Base-by-base conservation (phyloP, 1,140 invertebrate species). In the Arctopsyche grandis region DNA sequence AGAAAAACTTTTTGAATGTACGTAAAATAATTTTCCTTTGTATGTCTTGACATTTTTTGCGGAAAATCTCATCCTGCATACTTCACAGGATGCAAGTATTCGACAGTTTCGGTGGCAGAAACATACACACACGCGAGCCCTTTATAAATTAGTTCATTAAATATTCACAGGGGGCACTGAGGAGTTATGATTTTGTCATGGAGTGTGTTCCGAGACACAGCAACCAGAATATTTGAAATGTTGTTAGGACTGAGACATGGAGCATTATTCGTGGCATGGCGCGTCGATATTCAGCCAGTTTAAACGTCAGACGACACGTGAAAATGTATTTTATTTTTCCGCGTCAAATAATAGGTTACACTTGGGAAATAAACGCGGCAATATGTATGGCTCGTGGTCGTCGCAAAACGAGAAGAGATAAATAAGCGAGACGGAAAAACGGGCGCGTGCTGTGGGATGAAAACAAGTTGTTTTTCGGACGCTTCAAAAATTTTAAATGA, bases 131-230 rank as follows among this genome's bases (percentile, higher is more conserved):
- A 71, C 69, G 44, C 69, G 69, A 66, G 69, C 26, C 43, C 29
- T 29, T 71, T 71, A 71, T 71, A 71, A 71, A 71, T 71, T 71
- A 46, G 69, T 71, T 71, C 69, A 71, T 71, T 71, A 71, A 46
- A 48, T 71, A 71, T 71, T 71, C 69, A 71, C 44, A 16, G 9
- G 44, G 43, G 44, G 44, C n/a, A 46, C 69, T 48, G 69, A 66
- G 29, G 69, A 71, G 69, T 48, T 71, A 71, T 71, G 69, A 71
- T 71, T 71, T 71, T 71, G 43, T 71, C 46, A 71, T 71, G 69
- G 69, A 9, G 16, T 46, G 21, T 71, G 44, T 71, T 10, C 14
- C 5, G 43, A 46, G 69, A 71, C 69, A 21, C n/a, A 46, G 43
- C 69, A 71, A 71, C 69, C 43, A 46, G 69, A 71, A 71, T 71